Evolutionary conservation across 2,888 invertebrate species (phyloP).

Genomic region (Drosophila neoperkinsi): DNA sequence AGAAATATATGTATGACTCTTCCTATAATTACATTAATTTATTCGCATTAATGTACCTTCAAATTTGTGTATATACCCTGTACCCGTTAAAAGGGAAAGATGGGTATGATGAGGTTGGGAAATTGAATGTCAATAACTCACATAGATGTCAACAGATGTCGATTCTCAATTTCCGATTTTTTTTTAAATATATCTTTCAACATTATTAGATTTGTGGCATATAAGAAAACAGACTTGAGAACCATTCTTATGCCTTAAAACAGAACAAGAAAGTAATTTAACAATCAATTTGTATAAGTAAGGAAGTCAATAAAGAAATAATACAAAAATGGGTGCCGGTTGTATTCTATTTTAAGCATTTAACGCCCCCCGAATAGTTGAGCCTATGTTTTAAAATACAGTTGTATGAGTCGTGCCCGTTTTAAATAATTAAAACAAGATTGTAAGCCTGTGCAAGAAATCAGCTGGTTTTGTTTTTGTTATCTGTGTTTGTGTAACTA

Average conservation of each 20-base stretch:
- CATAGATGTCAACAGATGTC: not conserved
- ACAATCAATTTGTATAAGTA: not conserved
- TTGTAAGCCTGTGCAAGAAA: not conserved
- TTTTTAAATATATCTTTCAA: not conserved
- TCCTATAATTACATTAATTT: not conserved
- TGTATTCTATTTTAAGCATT: not conserved
- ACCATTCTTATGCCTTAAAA: not conserved
- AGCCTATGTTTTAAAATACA: not conserved
- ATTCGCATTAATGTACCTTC: constrained; percentile 1
- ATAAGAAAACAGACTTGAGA: not conserved
- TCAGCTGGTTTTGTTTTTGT: not conserved
- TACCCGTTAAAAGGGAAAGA: not conserved
- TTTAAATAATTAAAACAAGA: not conserved
- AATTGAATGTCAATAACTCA: not conserved
- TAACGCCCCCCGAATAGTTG: not conserved
- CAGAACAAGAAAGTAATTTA: not conserved
- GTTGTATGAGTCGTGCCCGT: not conserved
- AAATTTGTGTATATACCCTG: not conserved
- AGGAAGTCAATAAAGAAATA: not conserved
- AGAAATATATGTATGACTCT: not conserved
- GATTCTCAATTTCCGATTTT: not conserved
- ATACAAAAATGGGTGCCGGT: not conserved
- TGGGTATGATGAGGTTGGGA: not conserved
- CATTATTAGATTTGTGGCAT: not conserved
- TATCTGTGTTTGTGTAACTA: not conserved